phyloP scores from a whole-genome alignment of 2,888 invertebrate species.

The Luperina nickerlii region DNA sequence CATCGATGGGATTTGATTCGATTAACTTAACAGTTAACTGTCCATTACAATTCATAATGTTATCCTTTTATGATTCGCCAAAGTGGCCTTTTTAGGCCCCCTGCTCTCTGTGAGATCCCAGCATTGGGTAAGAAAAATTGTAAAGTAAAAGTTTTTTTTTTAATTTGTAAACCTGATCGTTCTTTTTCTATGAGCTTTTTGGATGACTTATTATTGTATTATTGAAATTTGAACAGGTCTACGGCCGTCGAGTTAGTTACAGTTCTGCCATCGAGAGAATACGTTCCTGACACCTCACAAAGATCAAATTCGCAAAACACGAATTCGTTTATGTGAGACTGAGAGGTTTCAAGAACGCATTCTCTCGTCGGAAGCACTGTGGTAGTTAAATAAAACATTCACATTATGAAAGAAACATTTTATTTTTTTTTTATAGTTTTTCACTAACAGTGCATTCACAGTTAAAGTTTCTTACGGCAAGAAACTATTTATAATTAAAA shows the following conservation, averaged over 20 bases:
- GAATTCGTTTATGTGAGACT: not conserved
- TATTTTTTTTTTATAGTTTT: conserved; percentile 81
- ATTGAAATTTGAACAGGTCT: not conserved
- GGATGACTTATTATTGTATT: not conserved
- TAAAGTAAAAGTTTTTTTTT: no score
- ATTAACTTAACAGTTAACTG: no score
- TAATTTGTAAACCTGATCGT: no score
- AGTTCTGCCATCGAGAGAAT: not conserved
- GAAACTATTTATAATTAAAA: conserved; percentile 71
- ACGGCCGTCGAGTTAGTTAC: not conserved
- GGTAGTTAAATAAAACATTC: conserved; percentile 69
- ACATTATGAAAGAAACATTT: conserved; percentile 86
- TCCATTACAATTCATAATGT: no score
- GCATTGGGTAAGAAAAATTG: not conserved
- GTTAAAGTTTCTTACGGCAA: conserved; percentile 80
- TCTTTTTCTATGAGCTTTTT: not conserved
- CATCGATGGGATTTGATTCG: no score
- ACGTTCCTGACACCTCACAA: not conserved
- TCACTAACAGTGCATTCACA: conserved; percentile 88
- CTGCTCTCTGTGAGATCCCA: no score
- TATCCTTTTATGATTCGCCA: no score
- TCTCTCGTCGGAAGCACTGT: not conserved
- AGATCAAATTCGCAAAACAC: not conserved
- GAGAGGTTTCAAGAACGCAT: not conserved
- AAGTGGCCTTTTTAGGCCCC: no score